Conservation (phyloP, 2,113 vertebrate genomes). For the Corvus hawaiiensis region DNA sequence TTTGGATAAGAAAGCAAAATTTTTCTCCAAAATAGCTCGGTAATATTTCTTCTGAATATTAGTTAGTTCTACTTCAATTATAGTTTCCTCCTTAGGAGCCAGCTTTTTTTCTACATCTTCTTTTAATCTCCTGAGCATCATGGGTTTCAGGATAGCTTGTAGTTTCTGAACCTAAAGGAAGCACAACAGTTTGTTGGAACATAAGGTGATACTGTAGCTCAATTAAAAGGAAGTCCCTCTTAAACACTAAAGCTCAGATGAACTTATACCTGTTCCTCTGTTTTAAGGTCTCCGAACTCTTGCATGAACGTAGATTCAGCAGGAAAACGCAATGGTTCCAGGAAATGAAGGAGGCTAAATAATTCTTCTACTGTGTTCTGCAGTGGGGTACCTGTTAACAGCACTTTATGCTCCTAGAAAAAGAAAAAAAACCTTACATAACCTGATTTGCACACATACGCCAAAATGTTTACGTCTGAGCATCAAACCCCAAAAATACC, state of each 20-base stretch:
- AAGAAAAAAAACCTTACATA: background rate
- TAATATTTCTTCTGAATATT: slow-evolving; percentile 99
- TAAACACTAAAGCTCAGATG: background rate
- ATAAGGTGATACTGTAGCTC: background rate
- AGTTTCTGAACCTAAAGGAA: slow-evolving; percentile 90
- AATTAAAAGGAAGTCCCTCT: background rate
- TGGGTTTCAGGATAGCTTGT: slow-evolving; percentile 95
- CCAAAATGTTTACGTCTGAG: background rate
- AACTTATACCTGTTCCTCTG: slow-evolving; percentile 88
- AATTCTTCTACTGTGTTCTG: slow-evolving; percentile 98
- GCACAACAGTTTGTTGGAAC: background rate
- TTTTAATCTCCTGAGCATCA: slow-evolving; percentile 96
- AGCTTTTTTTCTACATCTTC: slow-evolving; percentile 98
- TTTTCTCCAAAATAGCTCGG: slow-evolving; percentile 94
- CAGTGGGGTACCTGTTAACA: slow-evolving; percentile 94
- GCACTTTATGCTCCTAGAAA: slow-evolving; percentile 91
- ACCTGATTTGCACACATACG: background rate
- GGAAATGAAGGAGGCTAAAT: slow-evolving; percentile 95
- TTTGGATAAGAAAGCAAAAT: slow-evolving; percentile 97
- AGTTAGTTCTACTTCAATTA: slow-evolving; percentile 97
- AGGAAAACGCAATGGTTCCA: slow-evolving; percentile 91
- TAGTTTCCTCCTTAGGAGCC: slow-evolving; percentile 97
- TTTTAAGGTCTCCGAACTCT: slow-evolving; percentile 97
- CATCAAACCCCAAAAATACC: background rate
- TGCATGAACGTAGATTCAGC: slow-evolving; percentile 96